These are phyloP conservation scores for Hiodon tergisus DNA, from an alignment of 2,113 vertebrate species.

Conservation along the genomic window DNA sequence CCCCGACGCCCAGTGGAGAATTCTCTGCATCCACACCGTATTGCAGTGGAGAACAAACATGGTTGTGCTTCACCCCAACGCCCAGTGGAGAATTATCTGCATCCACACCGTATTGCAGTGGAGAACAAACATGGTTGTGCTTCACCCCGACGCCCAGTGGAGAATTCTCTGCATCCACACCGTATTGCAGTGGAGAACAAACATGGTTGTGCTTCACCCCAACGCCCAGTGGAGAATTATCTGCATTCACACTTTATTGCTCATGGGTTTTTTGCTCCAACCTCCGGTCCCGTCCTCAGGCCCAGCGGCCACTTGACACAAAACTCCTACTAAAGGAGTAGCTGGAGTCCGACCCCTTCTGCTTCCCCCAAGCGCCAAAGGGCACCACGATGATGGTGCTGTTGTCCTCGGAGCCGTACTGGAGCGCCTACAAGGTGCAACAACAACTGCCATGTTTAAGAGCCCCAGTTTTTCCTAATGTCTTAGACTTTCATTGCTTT, in stretches of 20 bases:
- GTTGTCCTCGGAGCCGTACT: conserved; percentile 92
- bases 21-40: neutral
- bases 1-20: no score
- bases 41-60: neutral
- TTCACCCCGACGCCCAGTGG: no score
- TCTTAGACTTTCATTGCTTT: no score
- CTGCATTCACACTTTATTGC: conserved; percentile 4
- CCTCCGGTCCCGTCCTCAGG: conserved; percentile 49
- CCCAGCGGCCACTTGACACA: conserved; percentile 89
- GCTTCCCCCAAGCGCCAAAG: conserved; percentile 93
- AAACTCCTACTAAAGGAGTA: conserved; percentile 95
- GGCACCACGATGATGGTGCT: conserved; percentile 87
- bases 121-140: neutral
- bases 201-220: neutral
- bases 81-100: neutral
- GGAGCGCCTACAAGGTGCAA: conserved; percentile 66
- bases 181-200: neutral
- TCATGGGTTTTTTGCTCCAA: neutral
- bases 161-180: neutral
- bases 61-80: neutral
- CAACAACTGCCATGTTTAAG: neutral
- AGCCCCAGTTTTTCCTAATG: no score
- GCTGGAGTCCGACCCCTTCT: conserved; percentile 72
- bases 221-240: neutral
- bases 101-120: neutral